These are phyloP conservation scores for Hemicrepidius hirtus DNA, from an alignment of 2,888 invertebrate genomes.

Conservation along the genomic window DNA sequence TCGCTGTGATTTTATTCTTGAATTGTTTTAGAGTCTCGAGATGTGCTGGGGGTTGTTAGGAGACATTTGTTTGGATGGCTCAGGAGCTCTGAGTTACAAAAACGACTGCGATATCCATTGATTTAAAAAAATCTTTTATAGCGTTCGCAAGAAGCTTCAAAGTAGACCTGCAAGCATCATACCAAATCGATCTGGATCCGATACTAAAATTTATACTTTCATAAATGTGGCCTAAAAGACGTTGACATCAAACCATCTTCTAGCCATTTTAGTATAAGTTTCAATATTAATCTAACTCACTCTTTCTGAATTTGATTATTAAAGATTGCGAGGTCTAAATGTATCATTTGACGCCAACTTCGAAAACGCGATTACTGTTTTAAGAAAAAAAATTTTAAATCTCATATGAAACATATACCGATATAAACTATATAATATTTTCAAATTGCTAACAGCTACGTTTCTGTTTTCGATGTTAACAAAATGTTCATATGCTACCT, in stretches of 20 bases:
- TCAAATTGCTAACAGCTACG: no score
- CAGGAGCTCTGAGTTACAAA: conserved; percentile 23
- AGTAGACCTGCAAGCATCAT: neutral
- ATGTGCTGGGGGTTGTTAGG: conserved; percentile 35
- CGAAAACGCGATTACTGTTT: no score
- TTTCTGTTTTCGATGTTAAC: no score
- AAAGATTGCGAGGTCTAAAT: no score
- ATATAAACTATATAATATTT: no score
- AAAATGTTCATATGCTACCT: no score
- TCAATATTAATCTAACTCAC: no score
- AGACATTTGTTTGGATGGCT: conserved; percentile 38
- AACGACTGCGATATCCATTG: conserved; percentile 2
- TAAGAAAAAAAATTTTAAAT: no score
- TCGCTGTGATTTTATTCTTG: conserved; percentile 49
- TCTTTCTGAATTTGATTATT: no score
- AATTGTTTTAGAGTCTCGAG: conserved; percentile 43
- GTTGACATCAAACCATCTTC: neutral
- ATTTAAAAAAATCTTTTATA: conserved; percentile 6
- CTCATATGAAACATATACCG: no score
- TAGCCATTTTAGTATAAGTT: neutral
- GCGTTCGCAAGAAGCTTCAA: neutral
- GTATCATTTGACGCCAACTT: no score
- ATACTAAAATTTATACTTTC: neutral
- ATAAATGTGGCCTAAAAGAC: conserved; percentile 9
- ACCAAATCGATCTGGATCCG: neutral